These are phyloP conservation scores for Eilema depressum DNA, from an alignment of 2,888 invertebrate species.

Conservation along the genomic window DNA sequence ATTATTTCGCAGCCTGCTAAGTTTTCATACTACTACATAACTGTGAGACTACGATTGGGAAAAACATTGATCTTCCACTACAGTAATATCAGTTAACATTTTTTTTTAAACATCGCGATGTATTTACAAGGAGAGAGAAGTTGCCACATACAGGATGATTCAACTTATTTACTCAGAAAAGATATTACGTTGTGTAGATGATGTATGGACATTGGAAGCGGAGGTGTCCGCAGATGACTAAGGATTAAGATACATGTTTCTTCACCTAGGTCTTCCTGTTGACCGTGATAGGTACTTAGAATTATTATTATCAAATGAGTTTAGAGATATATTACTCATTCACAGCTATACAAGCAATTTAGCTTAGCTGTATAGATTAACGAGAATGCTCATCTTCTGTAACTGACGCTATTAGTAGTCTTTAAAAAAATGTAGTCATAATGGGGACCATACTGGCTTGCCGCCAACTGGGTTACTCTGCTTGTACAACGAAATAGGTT, in stretches of 20 bases:
- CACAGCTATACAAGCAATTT: neutral
- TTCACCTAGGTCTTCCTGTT: neutral
- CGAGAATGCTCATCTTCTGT: neutral
- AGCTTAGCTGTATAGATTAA: neutral
- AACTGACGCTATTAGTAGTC: neutral
- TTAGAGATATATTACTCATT: neutral
- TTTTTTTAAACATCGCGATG: conserved; percentile 56
- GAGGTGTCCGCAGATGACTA: neutral
- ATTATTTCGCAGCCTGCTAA: too few relatives aligned
- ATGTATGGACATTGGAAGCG: neutral
- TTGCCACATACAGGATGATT: conserved; percentile 37
- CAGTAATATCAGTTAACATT: conserved; percentile 53
- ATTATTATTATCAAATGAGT: neutral
- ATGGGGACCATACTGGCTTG: neutral
- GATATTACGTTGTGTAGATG: conserved; percentile 6
- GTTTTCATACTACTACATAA: too few relatives aligned
- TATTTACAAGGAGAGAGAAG: conserved; percentile 46
- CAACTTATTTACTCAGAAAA: conserved; percentile 22
- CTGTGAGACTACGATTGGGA: too few relatives aligned
- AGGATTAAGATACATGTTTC: neutral
- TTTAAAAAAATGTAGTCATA: neutral
- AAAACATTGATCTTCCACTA: neutral
- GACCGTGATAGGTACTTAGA: neutral
- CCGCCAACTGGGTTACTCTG: neutral
- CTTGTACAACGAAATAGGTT: neutral